Conservation (phyloP, 2,113 vertebrate species). For the Illadopsis cleaveri region DNA sequence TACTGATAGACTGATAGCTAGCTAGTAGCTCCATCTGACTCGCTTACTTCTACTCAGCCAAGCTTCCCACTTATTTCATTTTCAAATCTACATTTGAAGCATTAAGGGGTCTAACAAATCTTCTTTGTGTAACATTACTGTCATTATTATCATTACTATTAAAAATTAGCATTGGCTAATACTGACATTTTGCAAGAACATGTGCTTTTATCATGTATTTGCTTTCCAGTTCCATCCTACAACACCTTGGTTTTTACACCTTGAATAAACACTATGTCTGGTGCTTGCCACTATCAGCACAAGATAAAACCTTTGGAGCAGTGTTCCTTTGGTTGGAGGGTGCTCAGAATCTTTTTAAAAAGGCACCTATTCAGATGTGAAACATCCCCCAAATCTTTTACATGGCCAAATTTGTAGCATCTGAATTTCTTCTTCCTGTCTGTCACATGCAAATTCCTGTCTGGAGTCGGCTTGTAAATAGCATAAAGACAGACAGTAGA, state of each 20-base stretch:
- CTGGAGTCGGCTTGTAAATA: background rate
- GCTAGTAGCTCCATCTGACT: background rate
- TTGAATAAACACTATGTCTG: background rate
- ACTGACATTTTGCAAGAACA: background rate
- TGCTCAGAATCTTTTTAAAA: background rate
- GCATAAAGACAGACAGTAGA: background rate
- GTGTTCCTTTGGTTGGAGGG: rapidly evolving
- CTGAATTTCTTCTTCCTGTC: background rate
- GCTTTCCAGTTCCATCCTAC: background rate
- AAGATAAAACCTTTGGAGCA: background rate
- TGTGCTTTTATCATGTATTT: background rate
- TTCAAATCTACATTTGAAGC: background rate
- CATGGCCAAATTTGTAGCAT: background rate
- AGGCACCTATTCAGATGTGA: background rate
- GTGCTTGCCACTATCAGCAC: background rate
- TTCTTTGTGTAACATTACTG: background rate
- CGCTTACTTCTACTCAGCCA: background rate
- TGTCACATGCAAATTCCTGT: background rate
- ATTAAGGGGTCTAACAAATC: too few relatives aligned
- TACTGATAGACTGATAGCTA: background rate
- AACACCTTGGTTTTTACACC: background rate
- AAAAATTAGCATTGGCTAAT: background rate
- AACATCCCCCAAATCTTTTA: background rate
- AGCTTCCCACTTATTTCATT: background rate
- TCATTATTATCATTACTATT: background rate